Evolutionary conservation across 2,113 vertebrate genomes (phyloP).

Genomic region (Myocastor coypus): DNA sequence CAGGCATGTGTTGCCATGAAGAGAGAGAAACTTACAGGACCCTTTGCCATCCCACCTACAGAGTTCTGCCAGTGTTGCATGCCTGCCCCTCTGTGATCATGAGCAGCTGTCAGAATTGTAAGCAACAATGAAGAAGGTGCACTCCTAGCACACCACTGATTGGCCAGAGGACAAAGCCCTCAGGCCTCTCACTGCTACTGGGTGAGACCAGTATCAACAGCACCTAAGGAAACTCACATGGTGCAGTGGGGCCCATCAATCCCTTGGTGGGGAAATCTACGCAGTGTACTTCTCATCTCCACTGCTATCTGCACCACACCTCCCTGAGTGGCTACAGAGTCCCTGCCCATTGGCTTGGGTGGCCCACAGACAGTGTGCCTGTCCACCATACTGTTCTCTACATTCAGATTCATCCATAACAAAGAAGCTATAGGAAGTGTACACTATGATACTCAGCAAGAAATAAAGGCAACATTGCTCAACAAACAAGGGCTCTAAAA

Average conservation of each 20-base stretch:
- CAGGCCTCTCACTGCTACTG: neutral
- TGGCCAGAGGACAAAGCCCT: neutral
- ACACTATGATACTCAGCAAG: neutral
- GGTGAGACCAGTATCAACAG: neutral
- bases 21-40: neutral
- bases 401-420: no score
- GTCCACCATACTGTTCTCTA: neutral
- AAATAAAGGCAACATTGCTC: neutral
- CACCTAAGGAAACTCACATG: neutral
- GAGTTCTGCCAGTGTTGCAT: neutral
- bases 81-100: neutral
- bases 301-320: neutral
- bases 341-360: neutral
- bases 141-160: neutral
- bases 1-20: neutral
- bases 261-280: neutral
- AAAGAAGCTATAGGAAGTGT: neutral
- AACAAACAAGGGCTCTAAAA: neutral
- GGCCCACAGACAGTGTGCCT: neutral
- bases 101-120: neutral
- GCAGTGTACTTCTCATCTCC: neutral
- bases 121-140: no score
- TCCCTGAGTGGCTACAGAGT: neutral
- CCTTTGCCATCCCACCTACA: neutral
- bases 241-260: neutral